Evolutionary conservation across 1,140 invertebrate species (phyloP), one percentile per base, ranked within the genome.

Genomic region (Zophobas atratus): DNA sequence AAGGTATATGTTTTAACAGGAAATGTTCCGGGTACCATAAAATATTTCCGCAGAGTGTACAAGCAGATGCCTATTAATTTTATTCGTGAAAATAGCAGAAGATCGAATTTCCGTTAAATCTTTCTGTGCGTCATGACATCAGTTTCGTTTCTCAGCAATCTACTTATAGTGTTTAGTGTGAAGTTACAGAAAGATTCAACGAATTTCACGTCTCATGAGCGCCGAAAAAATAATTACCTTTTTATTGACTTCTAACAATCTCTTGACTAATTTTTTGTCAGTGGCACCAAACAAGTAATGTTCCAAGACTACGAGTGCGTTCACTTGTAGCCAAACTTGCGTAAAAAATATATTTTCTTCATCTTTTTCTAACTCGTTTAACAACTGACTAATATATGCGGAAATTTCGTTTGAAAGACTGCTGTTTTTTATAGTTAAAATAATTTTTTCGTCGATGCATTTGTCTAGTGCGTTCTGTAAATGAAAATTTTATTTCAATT

Each of bases 11-110:
- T 80, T 88, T 88, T 43, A 90, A 86, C 8, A 96, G 87, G 87
- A 96, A 96, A 78, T 90, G 88, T 85, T 93, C 94, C 2, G 95
- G 94, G 83, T 93, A 91, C 94, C 95, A 97, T 41, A 96, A 84
- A 32, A 93, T 88, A 85, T 94, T 94, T 1, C 94, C 95, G 63
- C 91, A 88, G 1, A 97, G 85, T 70, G 91, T 92, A 34, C 96
- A 91, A 55, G 92, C 93, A 70, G 93, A 93, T 67, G 93, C 87
- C 88, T 91, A 84, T 35, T 87, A 86, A 84, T 20, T 20, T 20
- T 20, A 20, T 20, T 20, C 20, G 20, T 20, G 20, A 20, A 20
- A 20, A 20, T 20, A 20, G 20, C 20, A 20, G 20, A 20, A 20
- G 20, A 20, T 20, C 20, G 20, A 20, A 20, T 20, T 20, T 20